Conservation (phyloP, 1,140 invertebrate species). For the Sitobion miscanthi region DNA sequence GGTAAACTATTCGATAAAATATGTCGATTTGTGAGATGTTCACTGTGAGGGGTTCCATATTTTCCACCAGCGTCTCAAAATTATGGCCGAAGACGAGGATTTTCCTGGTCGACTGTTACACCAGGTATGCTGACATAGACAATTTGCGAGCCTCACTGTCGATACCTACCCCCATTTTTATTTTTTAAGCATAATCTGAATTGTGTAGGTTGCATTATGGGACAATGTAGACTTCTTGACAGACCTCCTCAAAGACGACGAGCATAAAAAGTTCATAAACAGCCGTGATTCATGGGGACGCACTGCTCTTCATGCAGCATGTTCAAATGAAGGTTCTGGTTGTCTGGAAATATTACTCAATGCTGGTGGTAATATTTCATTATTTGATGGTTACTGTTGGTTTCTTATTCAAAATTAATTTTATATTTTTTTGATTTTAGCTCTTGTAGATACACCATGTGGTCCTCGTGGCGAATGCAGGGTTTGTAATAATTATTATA, state of each 20-base stretch:
- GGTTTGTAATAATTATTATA: slow-evolving; percentile 61
- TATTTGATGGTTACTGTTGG: neutral
- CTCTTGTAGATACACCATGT: slow-evolving; percentile 75
- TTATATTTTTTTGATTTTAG: slow-evolving; percentile 62
- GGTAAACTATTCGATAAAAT: neutral
- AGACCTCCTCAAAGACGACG: slow-evolving; percentile 77
- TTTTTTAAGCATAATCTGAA: neutral
- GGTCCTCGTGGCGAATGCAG: slow-evolving; percentile 70
- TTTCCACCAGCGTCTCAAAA: neutral
- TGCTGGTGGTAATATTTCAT: slow-evolving; percentile 68
- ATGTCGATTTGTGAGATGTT: slow-evolving; percentile 22
- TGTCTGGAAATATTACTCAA: slow-evolving; percentile 78
- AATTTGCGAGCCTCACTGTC: too few relatives aligned
- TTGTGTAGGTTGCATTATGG: slow-evolving; percentile 80
- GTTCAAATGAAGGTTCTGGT: slow-evolving; percentile 82
- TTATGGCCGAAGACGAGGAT: slow-evolving; percentile 70
- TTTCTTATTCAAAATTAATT: neutral
- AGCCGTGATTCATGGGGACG: slow-evolving; percentile 79
- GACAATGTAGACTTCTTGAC: slow-evolving; percentile 86
- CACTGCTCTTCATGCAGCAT: slow-evolving; percentile 84
- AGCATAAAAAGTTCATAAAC: slow-evolving; percentile 74
- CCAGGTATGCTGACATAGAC: slow-evolving; percentile 66
- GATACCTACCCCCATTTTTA: neutral
- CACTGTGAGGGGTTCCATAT: neutral
- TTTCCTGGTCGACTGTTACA: slow-evolving; percentile 80